A percentile compares a stretch with the other conserved stretches of the same genome.
These are phyloP conservation scores for human (Homo sapiens) DNA, from an alignment of 2,113 vertebrate species.

Conservation along the genomic window DNA sequence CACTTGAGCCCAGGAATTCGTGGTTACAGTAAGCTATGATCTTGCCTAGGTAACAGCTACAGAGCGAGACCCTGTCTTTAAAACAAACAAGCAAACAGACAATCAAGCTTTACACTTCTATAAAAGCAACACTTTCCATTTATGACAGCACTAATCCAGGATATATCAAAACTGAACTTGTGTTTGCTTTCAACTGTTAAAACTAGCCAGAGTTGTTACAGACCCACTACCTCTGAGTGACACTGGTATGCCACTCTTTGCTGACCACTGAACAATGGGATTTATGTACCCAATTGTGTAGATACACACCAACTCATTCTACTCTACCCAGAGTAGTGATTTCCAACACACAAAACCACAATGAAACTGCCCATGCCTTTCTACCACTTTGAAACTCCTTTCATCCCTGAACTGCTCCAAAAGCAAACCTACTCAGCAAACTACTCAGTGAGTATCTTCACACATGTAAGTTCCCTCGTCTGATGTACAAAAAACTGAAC, in stretches of 20 bases:
- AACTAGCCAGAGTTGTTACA: neutral
- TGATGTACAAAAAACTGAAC: neutral
- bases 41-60: too few relatives aligned
- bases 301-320: neutral
- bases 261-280: neutral
- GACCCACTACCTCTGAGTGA: neutral
- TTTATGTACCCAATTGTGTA: neutral
- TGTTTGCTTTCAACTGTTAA: neutral
- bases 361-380: conserved; percentile 57
- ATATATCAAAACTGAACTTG: neutral
- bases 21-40: too few relatives aligned
- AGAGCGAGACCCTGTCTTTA: too few relatives aligned
- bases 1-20: too few relatives aligned
- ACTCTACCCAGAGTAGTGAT: neutral
- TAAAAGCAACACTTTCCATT: conserved; percentile 42
- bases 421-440: neutral
- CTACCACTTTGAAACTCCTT: neutral
- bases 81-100: too few relatives aligned
- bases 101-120: conserved; percentile 71
- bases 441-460: neutral
- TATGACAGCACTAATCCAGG: neutral
- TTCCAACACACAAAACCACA: neutral
- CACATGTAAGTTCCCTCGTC: neutral
- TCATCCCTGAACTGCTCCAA: neutral
- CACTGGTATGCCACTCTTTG: neutral